Evolutionary conservation across 2,113 vertebrate genomes (phyloP).

Genomic region (Toxotes chatareus): DNA sequence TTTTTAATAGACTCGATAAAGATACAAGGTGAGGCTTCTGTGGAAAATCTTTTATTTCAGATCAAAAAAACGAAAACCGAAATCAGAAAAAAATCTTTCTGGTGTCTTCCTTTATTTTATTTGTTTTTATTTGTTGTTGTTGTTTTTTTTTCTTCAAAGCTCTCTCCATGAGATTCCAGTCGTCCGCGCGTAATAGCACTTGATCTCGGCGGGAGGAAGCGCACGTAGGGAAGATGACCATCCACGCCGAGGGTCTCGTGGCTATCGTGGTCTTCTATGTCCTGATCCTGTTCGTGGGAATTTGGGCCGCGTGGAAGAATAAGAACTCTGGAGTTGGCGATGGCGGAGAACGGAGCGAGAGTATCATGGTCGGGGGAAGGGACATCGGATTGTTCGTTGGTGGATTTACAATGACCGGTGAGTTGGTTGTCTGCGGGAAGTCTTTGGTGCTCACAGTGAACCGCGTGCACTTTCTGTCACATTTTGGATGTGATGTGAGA

Average conservation of each 20-base stretch:
- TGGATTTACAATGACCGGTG: conserved; percentile 98
- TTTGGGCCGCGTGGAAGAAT: conserved; percentile 99
- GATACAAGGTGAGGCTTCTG: neutral
- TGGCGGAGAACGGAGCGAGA: conserved; percentile 88
- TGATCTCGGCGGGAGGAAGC: conserved; percentile 61
- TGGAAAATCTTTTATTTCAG: neutral
- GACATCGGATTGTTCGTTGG: conserved; percentile 97
- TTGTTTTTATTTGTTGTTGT: neutral
- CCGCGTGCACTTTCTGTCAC: neutral
- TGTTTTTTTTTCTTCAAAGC: neutral
- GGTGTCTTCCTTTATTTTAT: too few relatives aligned
- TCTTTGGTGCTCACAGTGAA: neutral
- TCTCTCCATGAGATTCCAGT: conserved; percentile 84
- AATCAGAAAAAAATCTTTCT: neutral
- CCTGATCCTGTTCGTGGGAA: conserved; percentile 93
- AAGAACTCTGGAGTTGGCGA: conserved; percentile 87
- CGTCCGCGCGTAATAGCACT: conserved; percentile 56
- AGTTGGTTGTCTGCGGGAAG: conserved; percentile 45
- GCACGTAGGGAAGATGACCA: conserved; percentile 82
- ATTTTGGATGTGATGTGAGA: neutral
- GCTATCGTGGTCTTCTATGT: conserved; percentile 96
- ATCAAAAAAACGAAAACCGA: neutral
- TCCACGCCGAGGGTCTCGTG: conserved; percentile 93
- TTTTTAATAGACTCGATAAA: neutral
- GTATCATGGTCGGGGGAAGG: conserved; percentile 95